phyloP scores from a whole-genome alignment of 2,888 invertebrate species.

The Drosophila dives region DNA sequence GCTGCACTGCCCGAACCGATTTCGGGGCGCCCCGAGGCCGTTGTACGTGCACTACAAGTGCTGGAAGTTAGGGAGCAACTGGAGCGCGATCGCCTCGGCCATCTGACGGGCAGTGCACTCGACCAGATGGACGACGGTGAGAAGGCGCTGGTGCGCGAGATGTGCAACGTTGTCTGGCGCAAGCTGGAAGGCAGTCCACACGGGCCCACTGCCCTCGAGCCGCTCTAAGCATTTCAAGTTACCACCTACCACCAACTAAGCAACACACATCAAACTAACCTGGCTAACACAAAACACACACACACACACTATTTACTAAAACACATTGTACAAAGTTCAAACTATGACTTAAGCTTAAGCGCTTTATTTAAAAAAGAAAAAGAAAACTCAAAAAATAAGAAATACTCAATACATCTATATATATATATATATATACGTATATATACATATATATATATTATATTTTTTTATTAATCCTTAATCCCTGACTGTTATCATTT shows the following conservation, averaged over 20 bases:
- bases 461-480: slow-evolving; percentile 46
- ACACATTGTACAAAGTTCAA: slow-evolving; percentile 76
- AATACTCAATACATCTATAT: slow-evolving; percentile 65
- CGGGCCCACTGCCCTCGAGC: slow-evolving; percentile 79
- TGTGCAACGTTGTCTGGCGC: slow-evolving; percentile 98
- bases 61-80: slow-evolving; percentile 95
- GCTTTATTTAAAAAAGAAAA: slow-evolving; percentile 55
- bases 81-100: slow-evolving; percentile 89
- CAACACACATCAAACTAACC: slow-evolving; percentile 31
- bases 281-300: slow-evolving; percentile 51
- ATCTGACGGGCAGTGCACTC: slow-evolving; percentile 77
- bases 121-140: slow-evolving; percentile 93
- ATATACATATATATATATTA: background rate
- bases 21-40: slow-evolving; percentile 93
- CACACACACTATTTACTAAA: slow-evolving; percentile 57
- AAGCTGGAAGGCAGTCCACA: slow-evolving; percentile 94
- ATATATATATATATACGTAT: slow-evolving; percentile 12
- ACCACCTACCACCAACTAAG: slow-evolving; percentile 13
- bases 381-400: slow-evolving; percentile 25
- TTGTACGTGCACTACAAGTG: slow-evolving; percentile 96
- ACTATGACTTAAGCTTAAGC: slow-evolving; percentile 70
- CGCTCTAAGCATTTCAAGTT: slow-evolving; percentile 69
- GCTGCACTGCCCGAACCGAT: slow-evolving; percentile 82
- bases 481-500: slow-evolving; percentile 70
- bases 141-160: slow-evolving; percentile 96